Evolutionary conservation across 2,797 vertebrate species (phyloP), one percentile per base, ranked within the genome.

Genomic region (Urosaurus nigricauda): DNA sequence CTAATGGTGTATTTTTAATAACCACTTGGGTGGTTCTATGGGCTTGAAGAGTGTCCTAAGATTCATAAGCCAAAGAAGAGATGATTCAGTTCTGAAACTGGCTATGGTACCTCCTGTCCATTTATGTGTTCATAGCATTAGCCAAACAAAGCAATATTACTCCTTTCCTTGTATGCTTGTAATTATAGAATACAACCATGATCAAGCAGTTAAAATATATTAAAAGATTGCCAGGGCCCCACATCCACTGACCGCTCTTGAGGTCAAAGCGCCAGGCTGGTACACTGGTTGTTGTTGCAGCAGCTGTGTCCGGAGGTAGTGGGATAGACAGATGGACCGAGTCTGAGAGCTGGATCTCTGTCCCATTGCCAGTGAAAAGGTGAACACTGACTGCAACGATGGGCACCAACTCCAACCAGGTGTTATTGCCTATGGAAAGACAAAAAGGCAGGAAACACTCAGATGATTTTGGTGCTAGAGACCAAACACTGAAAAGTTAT

Each of bases 191-290:
- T 7, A 14, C 2, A 63, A 63, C 32, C 40, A 58, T 32, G 56
- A 74, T 11, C 13, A 53, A 86, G 40, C 5, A 9, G 43, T 70
- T 78, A 24, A 56, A n/a, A 13, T 16, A 79, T 26, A 43, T 26
- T 35, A 79, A 43, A 5, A 53, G 35, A 11, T 53, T 56, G 12
- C 37, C 4, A 58, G 40, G 26, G 29, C 40, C 7, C 32, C 56
- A 29, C 37, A 53, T 0, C 11, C 1, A 85, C 96, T 95, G 91
- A 99, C 98, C 98, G 2, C 97, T 98, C 95, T 97, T 98, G 32
- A 97, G 96, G 94, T 98, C 97, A 84, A 98, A 99, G 92, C 97
- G 96, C 98, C 98, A 99, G 74, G 98, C 97, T 0, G 98, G 98
- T 11, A 99, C 96, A 40, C 98, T 98, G 16, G 97, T 98, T 90